Percentiles rank a stretch among this genome's conserved stretches.
phyloP scores from a whole-genome alignment of 1,140 invertebrate species.

The Neoseiulus cucumeris region DNA sequence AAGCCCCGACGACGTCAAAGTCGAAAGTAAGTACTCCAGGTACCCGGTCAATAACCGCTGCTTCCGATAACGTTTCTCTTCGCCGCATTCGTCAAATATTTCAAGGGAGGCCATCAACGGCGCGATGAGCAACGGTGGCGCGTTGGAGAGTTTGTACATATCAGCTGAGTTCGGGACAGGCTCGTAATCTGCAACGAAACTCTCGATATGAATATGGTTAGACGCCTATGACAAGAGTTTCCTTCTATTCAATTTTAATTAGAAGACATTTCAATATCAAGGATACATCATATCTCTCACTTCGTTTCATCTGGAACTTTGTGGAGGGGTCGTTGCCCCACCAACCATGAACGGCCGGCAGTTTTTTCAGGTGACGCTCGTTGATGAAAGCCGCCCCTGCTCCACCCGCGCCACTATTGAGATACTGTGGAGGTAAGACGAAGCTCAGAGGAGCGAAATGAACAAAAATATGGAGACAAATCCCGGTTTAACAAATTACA shows the following conservation, averaged over 20 bases:
- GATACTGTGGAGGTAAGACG: slow-evolving; percentile 29
- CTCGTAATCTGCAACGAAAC: slow-evolving; percentile 27
- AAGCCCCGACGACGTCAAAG: background rate
- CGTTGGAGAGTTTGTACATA: slow-evolving; percentile 35
- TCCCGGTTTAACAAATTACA: background rate
- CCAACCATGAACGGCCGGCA: slow-evolving; percentile 27
- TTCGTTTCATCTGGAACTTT: slow-evolving; percentile 21
- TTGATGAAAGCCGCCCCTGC: slow-evolving; percentile 36
- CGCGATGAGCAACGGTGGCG: slow-evolving; percentile 33
- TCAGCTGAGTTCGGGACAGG: slow-evolving; percentile 27
- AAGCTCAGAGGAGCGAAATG: background rate
- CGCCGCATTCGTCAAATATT: background rate
- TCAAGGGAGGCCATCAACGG: slow-evolving; percentile 27
- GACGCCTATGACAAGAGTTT: slow-evolving; percentile 6
- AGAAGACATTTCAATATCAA: no score
- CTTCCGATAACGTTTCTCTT: background rate
- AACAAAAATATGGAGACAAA: background rate
- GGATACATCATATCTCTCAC: no score
- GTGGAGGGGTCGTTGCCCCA: slow-evolving; percentile 25
- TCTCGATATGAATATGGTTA: background rate
- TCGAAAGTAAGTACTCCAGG: background rate
- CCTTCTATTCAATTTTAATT: background rate
- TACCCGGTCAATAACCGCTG: background rate
- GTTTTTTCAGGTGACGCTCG: slow-evolving; percentile 24
- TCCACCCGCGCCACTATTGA: slow-evolving; percentile 37